phyloP scores from a whole-genome alignment of 2,888 invertebrate species.

The Nebria salina region DNA sequence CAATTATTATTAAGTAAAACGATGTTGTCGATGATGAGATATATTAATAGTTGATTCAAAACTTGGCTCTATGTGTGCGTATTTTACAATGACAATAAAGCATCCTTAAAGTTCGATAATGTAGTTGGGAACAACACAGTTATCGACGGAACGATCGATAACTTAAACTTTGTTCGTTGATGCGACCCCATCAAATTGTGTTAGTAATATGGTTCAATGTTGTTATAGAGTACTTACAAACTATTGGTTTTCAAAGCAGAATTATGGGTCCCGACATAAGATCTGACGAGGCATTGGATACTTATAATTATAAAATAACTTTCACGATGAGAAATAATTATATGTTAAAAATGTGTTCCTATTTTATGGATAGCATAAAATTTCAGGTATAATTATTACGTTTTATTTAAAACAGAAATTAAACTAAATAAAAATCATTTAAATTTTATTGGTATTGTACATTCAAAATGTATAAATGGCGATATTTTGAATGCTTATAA shows the following conservation, averaged over 20 bases:
- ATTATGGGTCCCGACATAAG: neutral
- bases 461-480: too few species aligned
- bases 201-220: constrained; percentile 20
- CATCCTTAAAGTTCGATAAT: constrained; percentile 40
- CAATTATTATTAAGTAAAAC: neutral
- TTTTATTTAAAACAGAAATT: too few species aligned
- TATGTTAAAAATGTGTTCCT: too few species aligned
- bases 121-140: constrained; percentile 25
- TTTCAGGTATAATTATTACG: too few species aligned
- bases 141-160: constrained; percentile 22
- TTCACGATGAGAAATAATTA: too few species aligned
- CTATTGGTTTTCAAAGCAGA: neutral
- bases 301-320: too few species aligned
- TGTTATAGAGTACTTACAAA: constrained; percentile 6
- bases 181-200: constrained; percentile 38
- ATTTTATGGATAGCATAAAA: too few species aligned
- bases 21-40: neutral
- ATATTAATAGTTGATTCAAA: neutral
- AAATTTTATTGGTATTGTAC: too few species aligned
- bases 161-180: constrained; percentile 30
- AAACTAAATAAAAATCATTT: too few species aligned
- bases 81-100: neutral
- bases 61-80: neutral
- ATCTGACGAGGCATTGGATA: too few species aligned
- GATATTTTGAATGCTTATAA: too few species aligned